Percentiles rank a stretch among this genome's conserved stretches.
Conservation (phyloP, 2,888 invertebrate genomes). For the Cylindroiulus punctatus region DNA sequence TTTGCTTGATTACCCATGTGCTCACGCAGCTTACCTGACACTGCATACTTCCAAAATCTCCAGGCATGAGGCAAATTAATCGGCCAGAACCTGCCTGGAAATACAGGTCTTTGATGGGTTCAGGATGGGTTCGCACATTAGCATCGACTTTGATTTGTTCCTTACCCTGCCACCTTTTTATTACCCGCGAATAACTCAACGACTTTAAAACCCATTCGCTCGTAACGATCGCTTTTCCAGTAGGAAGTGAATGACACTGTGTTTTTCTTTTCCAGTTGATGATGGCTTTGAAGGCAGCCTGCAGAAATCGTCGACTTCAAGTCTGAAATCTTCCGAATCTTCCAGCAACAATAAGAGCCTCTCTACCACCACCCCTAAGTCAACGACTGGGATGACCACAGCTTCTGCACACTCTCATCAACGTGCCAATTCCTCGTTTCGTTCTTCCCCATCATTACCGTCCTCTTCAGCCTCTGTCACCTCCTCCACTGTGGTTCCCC, state of each 20-base stretch:
- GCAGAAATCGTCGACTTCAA: conserved; percentile 18
- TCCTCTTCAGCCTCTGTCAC: conserved; percentile 19
- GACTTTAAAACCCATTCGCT: background rate
- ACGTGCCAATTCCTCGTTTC: background rate
- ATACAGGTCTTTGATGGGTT: background rate
- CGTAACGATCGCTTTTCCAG: background rate
- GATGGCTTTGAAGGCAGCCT: background rate
- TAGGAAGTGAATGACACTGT: background rate
- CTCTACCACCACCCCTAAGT: background rate
- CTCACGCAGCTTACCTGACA: too few relatives aligned
- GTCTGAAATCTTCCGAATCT: conserved; percentile 13
- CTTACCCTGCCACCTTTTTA: background rate
- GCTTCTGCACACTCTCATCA: conserved; percentile 9
- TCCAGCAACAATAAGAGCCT: background rate
- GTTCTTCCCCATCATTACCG: conserved; percentile 24
- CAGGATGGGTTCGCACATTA: background rate
- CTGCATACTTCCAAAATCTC: too few relatives aligned
- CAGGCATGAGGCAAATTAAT: too few relatives aligned
- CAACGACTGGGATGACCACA: background rate
- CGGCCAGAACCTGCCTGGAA: background rate
- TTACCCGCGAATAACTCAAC: background rate
- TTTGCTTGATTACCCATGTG: too few relatives aligned
- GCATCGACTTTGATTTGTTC: background rate
- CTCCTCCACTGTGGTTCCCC: background rate
- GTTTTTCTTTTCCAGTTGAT: background rate